These are phyloP conservation scores for Leptocoma aspasia DNA, from an alignment of 2,113 vertebrate species.

Conservation along the genomic window DNA sequence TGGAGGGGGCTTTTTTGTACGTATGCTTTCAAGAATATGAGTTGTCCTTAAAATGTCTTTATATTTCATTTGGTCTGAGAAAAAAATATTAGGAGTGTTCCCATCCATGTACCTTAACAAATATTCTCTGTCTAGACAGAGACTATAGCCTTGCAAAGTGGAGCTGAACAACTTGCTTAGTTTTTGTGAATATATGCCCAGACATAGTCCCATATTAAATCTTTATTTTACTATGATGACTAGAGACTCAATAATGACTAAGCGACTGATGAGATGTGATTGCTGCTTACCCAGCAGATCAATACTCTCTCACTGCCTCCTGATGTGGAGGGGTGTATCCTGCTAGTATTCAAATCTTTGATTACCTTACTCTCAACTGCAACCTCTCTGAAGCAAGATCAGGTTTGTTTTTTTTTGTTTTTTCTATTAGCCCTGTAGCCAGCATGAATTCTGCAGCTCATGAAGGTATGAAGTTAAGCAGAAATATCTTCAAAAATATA, in stretches of 20 bases:
- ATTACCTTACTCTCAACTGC: neutral
- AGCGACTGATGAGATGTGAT: conserved; percentile 39
- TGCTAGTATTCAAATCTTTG: neutral
- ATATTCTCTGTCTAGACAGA: neutral
- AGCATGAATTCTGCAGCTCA: neutral
- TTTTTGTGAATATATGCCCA: neutral
- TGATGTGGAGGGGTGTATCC: neutral
- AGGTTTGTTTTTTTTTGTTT: neutral
- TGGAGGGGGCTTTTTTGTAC: neutral
- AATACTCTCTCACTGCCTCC: conserved; percentile 24
- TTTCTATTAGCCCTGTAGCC: neutral
- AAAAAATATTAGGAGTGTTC: neutral
- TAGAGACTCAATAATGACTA: conserved; percentile 47
- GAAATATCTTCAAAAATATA: neutral
- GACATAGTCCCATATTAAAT: conserved; percentile 5
- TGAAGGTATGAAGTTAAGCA: neutral
- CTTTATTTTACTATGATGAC: conserved; percentile 39
- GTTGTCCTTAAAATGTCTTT: neutral
- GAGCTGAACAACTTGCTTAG: neutral
- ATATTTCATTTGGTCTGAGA: neutral
- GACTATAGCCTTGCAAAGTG: neutral
- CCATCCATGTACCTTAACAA: neutral
- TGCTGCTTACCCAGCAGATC: conserved; percentile 56
- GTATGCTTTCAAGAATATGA: neutral
- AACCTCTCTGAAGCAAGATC: neutral